Evolutionary conservation across 1,140 invertebrate species (phyloP), one percentile per base, ranked within the genome.

Genomic region (Drosophila chauvacae): DNA sequence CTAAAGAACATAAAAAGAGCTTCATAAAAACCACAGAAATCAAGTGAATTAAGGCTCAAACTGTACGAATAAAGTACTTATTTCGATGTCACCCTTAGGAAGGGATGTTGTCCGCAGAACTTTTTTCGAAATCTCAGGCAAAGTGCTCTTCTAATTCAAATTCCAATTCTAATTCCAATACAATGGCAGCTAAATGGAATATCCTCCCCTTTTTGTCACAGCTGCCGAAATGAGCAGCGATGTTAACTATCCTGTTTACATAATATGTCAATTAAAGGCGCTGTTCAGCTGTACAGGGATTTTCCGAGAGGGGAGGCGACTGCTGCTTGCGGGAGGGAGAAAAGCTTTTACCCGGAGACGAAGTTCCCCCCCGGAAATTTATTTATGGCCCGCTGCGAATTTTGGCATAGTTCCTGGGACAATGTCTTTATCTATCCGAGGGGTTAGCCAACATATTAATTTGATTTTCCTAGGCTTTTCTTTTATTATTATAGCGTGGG

Each of bases 191-290:
- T 26, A 44, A 61, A 64, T 64, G 56, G 57, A 62, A 13, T 35
- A 41, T 50, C 28, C 63, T 37, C 44, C 68, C 66, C 62, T 26
- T 55, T 35, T 10, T 14, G 61, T 23, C 55, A 33, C 51, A 68
- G 13, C 30, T 41, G 61, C 18, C 37, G 45, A 61, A 75, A 75
- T 73, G 70, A 72, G 65, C 68, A 80, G 65, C 68, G 76, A 80
- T 81, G 82, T 85, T 81, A 85, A 85, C 81, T 85, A 85, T 85
- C 77, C 81, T 81, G 81, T 85, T 85, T 85, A 85, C 81, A 85
- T 85, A 86, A 86, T 81, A 85, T 85, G 81, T 85, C 81, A 85
- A 85, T 85, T 85, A 85, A 77, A 73, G 81, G 45, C 62, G 69
- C 45, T 56, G 53, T n/a, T 11, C 35, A 26, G 7, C 5, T 23